Conservation (phyloP, 2,797 vertebrate species). For the Pseudomugil tenellus region DNA sequence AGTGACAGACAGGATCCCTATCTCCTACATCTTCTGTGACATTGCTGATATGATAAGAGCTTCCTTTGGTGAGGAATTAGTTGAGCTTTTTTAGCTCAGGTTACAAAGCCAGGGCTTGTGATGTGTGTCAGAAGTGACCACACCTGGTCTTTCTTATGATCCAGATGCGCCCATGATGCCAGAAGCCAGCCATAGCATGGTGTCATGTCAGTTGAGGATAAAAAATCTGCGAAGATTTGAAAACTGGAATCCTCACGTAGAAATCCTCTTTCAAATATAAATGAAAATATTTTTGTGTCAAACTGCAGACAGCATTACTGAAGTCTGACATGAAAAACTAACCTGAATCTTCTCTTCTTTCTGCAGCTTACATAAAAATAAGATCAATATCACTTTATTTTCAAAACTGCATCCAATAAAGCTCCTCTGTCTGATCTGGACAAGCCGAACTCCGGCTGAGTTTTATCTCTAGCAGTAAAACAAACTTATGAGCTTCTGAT, state of each 20-base stretch:
- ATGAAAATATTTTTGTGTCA: neutral
- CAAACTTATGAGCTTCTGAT: neutral
- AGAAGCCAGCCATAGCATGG: too few relatives aligned
- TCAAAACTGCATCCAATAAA: constrained; percentile 11
- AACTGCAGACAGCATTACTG: too few relatives aligned
- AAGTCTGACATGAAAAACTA: neutral
- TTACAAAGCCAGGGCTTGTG: neutral
- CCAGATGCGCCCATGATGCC: too few relatives aligned
- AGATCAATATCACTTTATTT: neutral
- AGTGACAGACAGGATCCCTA: too few relatives aligned
- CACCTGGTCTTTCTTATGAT: neutral
- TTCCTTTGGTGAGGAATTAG: too few relatives aligned
- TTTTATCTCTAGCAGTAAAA: constrained; percentile 11
- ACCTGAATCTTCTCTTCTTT: neutral
- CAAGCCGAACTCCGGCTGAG: neutral
- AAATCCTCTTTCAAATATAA: neutral
- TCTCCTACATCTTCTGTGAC: too few relatives aligned
- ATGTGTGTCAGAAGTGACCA: neutral
- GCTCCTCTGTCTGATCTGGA: constrained; percentile 1
- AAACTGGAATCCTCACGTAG: neutral
- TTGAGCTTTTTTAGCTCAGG: neutral
- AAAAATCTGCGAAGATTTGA: neutral
- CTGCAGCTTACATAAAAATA: neutral
- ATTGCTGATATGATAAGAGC: too few relatives aligned
- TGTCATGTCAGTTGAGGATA: too few relatives aligned